phyloP scores from a whole-genome alignment of 2,113 vertebrate genomes.

The Phycodurus eques region DNA sequence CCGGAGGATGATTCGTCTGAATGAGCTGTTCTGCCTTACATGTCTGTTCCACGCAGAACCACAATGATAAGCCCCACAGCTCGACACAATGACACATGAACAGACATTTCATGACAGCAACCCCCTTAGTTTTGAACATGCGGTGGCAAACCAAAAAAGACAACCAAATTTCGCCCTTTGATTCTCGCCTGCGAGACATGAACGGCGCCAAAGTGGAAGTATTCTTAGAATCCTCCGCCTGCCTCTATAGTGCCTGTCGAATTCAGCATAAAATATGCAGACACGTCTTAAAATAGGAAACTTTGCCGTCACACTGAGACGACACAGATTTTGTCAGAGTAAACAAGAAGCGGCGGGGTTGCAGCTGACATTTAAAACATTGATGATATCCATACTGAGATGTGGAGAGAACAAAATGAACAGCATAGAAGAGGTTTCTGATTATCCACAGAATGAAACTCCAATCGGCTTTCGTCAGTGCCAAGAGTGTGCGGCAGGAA shows the following conservation, averaged over 20 bases:
- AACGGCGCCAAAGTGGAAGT: conserved; percentile 52
- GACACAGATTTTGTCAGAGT: conserved; percentile 31
- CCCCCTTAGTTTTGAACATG: conserved; percentile 28
- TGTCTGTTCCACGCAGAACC: conserved; percentile 17
- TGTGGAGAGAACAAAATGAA: conserved; percentile 7
- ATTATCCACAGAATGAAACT: conserved; percentile 31
- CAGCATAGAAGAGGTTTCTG: conserved; percentile 23
- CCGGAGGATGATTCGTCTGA: conserved; percentile 20
- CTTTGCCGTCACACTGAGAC: conserved; percentile 41
- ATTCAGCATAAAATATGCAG: conserved; percentile 62
- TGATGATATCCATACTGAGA: conserved; percentile 22
- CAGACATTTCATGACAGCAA: conserved; percentile 17
- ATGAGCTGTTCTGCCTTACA: conserved; percentile 7
- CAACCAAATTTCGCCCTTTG: conserved; percentile 9
- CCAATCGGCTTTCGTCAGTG: conserved; percentile 21
- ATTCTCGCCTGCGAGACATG: conserved; percentile 33
- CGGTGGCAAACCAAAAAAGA: conserved; percentile 13
- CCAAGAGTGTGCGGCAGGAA: conserved; percentile 29
- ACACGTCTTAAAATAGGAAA: conserved; percentile 56
- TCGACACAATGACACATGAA: conserved; percentile 7
- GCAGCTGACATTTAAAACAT: conserved; percentile 48
- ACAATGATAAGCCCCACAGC: conserved; percentile 5
- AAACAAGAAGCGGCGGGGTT: conserved; percentile 48
- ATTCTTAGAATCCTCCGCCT: conserved; percentile 64
- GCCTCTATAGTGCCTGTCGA: conserved; percentile 41